Conservation (phyloP, 2,113 vertebrate species). For the Papio anubis region DNA sequence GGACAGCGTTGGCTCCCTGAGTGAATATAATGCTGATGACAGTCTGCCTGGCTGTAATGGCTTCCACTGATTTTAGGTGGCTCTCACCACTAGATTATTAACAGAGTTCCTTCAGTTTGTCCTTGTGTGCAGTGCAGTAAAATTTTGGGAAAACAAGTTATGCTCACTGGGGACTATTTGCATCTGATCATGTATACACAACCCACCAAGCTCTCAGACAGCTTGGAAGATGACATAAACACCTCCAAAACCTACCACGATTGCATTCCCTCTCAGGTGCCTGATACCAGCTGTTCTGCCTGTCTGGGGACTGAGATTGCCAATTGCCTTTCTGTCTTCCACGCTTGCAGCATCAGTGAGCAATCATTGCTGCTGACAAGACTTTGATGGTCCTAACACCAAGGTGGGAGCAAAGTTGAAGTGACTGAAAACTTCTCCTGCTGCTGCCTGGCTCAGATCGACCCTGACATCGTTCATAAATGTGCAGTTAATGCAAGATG, state of each 20-base stretch:
- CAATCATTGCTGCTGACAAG: slow-evolving; percentile 50
- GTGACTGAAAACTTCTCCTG: slow-evolving; percentile 57
- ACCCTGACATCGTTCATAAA: slow-evolving; percentile 32
- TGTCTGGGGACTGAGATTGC: slow-evolving; percentile 23
- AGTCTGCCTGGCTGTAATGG: neutral
- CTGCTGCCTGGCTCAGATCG: neutral
- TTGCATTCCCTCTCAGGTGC: neutral
- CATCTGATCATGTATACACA: slow-evolving; percentile 56
- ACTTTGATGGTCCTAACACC: slow-evolving; percentile 25
- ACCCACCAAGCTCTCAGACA: slow-evolving; percentile 38
- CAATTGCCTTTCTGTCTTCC: slow-evolving; percentile 40
- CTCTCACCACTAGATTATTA: slow-evolving; percentile 24
- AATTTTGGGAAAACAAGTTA: slow-evolving; percentile 56
- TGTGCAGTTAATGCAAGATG: slow-evolving; percentile 17
- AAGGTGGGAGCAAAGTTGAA: slow-evolving; percentile 55
- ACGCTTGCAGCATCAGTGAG: slow-evolving; percentile 5
- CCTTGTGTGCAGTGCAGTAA: slow-evolving; percentile 37
- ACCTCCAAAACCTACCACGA: neutral
- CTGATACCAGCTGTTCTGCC: slow-evolving; percentile 12
- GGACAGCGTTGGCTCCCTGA: neutral
- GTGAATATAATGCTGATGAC: neutral
- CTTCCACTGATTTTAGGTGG: neutral
- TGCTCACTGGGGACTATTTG: slow-evolving; percentile 53
- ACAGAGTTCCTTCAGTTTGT: slow-evolving; percentile 24
- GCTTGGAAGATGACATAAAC: slow-evolving; percentile 57